Evolutionary conservation across 2,888 invertebrate genomes (phyloP).

Genomic region (Hoplodrina ambigua): DNA sequence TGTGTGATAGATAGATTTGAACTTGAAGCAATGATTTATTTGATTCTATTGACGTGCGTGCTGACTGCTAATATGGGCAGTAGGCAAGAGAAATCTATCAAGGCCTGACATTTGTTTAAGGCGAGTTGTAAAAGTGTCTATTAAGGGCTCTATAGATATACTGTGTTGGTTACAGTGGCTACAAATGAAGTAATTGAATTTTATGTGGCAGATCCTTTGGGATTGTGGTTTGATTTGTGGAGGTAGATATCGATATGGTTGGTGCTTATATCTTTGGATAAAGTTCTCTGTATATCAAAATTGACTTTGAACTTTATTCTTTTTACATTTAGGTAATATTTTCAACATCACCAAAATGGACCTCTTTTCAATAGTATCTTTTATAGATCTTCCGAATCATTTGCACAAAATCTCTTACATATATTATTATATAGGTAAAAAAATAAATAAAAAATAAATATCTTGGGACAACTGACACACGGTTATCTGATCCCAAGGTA

Average conservation of each 20-base stretch:
- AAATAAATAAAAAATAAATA: no score
- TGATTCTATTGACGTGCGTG: slow-evolving; percentile 48
- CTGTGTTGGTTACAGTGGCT: slow-evolving; percentile 42
- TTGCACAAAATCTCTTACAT: background rate
- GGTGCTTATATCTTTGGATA: slow-evolving; percentile 3
- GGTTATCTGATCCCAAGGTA: no score
- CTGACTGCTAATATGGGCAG: slow-evolving; percentile 50
- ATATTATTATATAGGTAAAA: no score
- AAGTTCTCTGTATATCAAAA: background rate
- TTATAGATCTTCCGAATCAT: background rate
- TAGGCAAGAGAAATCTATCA: slow-evolving; percentile 52
- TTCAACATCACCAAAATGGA: background rate
- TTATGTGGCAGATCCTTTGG: slow-evolving; percentile 50
- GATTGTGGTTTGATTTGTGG: slow-evolving; percentile 49
- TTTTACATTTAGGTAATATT: no score
- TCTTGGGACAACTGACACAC: no score
- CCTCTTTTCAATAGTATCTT: background rate
- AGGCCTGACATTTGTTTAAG: slow-evolving; percentile 47
- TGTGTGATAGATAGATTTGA: slow-evolving; percentile 65
- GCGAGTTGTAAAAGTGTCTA: slow-evolving; percentile 57
- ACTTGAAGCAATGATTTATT: slow-evolving; percentile 66
- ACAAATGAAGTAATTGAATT: slow-evolving; percentile 61
- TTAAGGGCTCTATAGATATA: slow-evolving; percentile 42
- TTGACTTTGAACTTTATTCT: no score
- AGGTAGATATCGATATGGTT: slow-evolving; percentile 18